A percentile compares a stretch with the other conserved stretches of the same genome.
phyloP scores from a whole-genome alignment of 2,888 invertebrate genomes.

The Embidobia sp. region DNA sequence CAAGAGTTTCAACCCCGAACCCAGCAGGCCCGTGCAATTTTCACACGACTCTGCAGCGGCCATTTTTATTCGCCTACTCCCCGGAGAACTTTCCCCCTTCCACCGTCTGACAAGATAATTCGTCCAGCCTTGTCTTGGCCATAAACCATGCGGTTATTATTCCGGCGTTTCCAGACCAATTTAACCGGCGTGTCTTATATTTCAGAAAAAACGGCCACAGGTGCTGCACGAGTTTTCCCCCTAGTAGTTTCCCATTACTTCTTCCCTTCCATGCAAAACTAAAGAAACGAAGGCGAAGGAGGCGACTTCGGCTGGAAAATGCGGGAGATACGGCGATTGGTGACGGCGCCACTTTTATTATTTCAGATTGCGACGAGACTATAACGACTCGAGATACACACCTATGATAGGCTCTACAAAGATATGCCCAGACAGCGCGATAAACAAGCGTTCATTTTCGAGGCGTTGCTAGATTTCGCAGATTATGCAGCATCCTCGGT shows the following conservation, averaged over 20 bases:
- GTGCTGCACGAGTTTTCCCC: slow-evolving; percentile 28
- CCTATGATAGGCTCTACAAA: slow-evolving; percentile 19
- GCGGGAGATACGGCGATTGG: too few relatives aligned
- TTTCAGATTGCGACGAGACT: too few relatives aligned
- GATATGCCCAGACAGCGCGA: neutral
- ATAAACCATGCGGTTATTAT: slow-evolving; percentile 49
- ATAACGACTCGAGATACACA: too few relatives aligned
- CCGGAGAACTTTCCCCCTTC: slow-evolving; percentile 76
- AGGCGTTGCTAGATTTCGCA: slow-evolving; percentile 31
- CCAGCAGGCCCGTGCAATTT: slow-evolving; percentile 61
- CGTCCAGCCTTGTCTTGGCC: slow-evolving; percentile 63
- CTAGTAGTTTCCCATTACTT: neutral
- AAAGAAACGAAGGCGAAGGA: too few relatives aligned
- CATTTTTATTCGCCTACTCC: slow-evolving; percentile 62
- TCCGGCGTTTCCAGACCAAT: slow-evolving; percentile 48
- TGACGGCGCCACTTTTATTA: too few relatives aligned
- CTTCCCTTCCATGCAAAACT: neutral
- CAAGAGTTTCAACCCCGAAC: slow-evolving; percentile 58
- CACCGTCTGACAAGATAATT: slow-evolving; percentile 77
- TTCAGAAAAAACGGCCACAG: slow-evolving; percentile 26
- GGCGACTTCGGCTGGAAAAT: too few relatives aligned
- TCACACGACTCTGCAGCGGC: slow-evolving; percentile 63
- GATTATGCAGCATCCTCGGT: slow-evolving; percentile 29
- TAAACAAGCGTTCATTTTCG: slow-evolving; percentile 19
- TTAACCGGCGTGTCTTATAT: slow-evolving; percentile 29